Conservation (phyloP, 2,797 vertebrate genomes). For the Paguma larvata region DNA sequence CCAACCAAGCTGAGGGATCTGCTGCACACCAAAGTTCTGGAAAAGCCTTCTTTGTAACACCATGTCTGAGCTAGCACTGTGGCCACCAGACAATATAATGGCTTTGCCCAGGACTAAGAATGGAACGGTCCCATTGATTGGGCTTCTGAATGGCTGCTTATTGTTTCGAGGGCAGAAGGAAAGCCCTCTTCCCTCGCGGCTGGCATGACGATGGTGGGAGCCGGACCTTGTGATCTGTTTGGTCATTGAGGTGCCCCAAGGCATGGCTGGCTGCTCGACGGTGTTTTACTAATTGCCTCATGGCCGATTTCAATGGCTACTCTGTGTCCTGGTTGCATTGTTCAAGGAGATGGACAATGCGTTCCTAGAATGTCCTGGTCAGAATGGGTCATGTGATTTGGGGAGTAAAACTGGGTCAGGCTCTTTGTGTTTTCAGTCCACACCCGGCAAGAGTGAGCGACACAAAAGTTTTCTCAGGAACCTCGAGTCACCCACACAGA, state of each 20-base stretch:
- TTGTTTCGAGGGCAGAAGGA: conserved; percentile 38
- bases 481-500: conserved; percentile 44
- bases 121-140: background rate
- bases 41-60: background rate
- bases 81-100: background rate
- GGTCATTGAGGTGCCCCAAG: conserved; percentile 70
- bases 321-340: conserved; percentile 70
- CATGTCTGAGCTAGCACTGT: background rate
- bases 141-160: background rate
- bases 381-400: conserved; percentile 74
- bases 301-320: conserved; percentile 65
- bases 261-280: conserved; percentile 65
- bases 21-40: background rate
- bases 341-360: conserved; percentile 65
- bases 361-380: conserved; percentile 61
- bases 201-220: conserved; percentile 9
- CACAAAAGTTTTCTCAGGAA: conserved; percentile 51
- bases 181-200: background rate
- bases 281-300: conserved; percentile 38
- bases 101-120: background rate
- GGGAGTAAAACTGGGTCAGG: conserved; percentile 67
- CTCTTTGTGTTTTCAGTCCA: conserved; percentile 71
- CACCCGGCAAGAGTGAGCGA: conserved; percentile 64
- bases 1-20: background rate
- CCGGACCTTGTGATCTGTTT: conserved; percentile 62